Evolutionary conservation across 1,140 invertebrate species (phyloP).

Genomic region (Temnothorax curvispinosus): DNA sequence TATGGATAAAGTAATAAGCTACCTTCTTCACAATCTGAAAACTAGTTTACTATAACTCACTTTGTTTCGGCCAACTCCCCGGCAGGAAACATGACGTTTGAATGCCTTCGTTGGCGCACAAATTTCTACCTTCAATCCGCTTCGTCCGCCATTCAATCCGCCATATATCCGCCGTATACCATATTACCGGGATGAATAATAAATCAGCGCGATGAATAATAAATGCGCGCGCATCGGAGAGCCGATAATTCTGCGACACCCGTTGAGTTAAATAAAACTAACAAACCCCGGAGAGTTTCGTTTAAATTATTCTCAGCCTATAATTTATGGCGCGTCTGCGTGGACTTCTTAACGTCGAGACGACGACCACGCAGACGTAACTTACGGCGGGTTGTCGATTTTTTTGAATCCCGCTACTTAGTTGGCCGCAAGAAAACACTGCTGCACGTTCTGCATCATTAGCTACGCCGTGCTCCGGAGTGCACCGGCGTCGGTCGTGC

Average conservation of each 20-base stretch:
- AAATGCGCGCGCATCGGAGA: neutral
- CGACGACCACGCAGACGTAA: constrained; percentile 42
- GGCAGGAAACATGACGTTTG: neutral
- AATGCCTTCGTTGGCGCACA: neutral
- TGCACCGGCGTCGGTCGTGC: constrained; percentile 10
- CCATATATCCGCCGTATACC: neutral
- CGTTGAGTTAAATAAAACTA: constrained; percentile 50
- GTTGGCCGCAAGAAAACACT: constrained; percentile 59
- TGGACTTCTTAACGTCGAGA: constrained; percentile 40
- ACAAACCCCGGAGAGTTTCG: constrained; percentile 26
- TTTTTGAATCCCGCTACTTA: constrained; percentile 37
- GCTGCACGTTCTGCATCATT: constrained; percentile 60
- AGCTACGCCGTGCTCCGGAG: constrained; percentile 41
- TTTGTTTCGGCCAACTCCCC: neutral
- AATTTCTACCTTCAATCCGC: neutral
- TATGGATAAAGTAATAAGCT: neutral
- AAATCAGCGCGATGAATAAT: constrained; percentile 47
- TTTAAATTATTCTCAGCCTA: constrained; percentile 44
- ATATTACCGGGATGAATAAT: constrained; percentile 57
- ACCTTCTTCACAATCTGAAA: constrained; percentile 5
- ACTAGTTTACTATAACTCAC: constrained; percentile 29
- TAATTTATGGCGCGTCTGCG: constrained; percentile 50
- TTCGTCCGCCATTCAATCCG: neutral
- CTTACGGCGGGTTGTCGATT: constrained; percentile 57
- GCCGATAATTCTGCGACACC: constrained; percentile 45